Evolutionary conservation across 1,140 invertebrate genomes (phyloP), one percentile per base, ranked within the genome.

Genomic region (Diuraphis noxia): DNA sequence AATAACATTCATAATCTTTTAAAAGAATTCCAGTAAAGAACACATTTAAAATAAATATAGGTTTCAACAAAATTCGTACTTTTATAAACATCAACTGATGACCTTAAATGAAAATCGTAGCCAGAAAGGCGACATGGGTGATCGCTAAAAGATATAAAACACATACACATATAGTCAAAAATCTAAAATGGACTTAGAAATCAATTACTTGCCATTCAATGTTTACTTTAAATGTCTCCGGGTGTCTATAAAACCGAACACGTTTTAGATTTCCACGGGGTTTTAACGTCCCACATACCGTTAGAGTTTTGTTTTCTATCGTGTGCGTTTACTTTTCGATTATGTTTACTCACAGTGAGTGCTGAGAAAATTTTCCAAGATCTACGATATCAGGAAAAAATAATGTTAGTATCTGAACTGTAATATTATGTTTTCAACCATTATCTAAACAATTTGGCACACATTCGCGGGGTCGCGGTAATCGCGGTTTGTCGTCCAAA

Each of bases 191-290:
- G 77, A 79, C 25, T 82, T 38, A 82, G 79, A 82, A 82, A 82
- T 82, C 79, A 82, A 82, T 84, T 41, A 84, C 40, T 41, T 10
- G 81, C 25, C 81, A 84, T 40, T 40, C 38, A 40, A 41, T 40
- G 81, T 84, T 84, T 84, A 84, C 81, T 84, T 41, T 30, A 41
- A 30, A 84, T 40, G 81, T 84, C 81, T 41, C 38, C 38, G 79
- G 23, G 79, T 40, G 21, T 40, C 38, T 82, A 41, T 82, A 82
- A 41, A 82, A 40, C 79, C 36, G 1, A 82, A 40, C 79, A 40
- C 38, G 38, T 38, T 82, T 82, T 82, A 82, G 79, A 82, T 40
- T 40, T 82, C 79, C 79, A 82, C 79, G 79, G 79, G 79, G 79
- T 25, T 82, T 82, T 82, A 82, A 38, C 77, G 8, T 36, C 38